Base-by-base conservation (phyloP, 2,888 invertebrate genomes). In the Cyaniris semiargus region DNA sequence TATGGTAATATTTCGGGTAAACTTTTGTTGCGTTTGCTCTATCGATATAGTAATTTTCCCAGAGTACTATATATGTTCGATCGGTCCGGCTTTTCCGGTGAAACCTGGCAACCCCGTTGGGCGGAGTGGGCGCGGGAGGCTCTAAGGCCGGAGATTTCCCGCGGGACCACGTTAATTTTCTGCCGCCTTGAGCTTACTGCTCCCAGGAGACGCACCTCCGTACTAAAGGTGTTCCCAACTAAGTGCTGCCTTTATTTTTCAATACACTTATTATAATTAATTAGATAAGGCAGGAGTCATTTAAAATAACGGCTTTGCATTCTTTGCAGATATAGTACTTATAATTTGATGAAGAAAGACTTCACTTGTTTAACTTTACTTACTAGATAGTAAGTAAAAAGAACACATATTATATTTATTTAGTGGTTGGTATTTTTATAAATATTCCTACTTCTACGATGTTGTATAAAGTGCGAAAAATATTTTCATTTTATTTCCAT, bases 181-280 rank as follows among this genome's bases (percentile, higher is more conserved):
- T 95, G 95, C 95, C 95, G 95, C 95, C 95, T 95, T 96, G 96
- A 95, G 95, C 95, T 95, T 95, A 96, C 94, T 95, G 95, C 95
- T 92, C 95, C 91, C 95, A 82, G 94, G 95, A 94, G 93, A 86
- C 88, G 87, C 91, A 94, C 94, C 94, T 94, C 92, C 93, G 91
- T 87, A 89, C 90, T 88, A 87, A 92, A 94, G 94, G 94, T 94
- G 94, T 94, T 94, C 92, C 92, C 92, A 87, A 74, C 74, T 48
- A 44, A 74, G 74, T 74, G 74, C 72, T 72, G 38, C 74, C 53
- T 48, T 74, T 74, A 72, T 38, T 71, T 71, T 71, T 38, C 66
- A 66, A 66, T 66, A 66, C 27, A 66, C 66, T 66, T 66, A 66
- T 18, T 66, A 66, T 66, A 66, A 66, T 66, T 66, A 66, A 66